phyloP scores from a whole-genome alignment of 2,888 invertebrate genomes.

The Hoplodrina blanda region DNA sequence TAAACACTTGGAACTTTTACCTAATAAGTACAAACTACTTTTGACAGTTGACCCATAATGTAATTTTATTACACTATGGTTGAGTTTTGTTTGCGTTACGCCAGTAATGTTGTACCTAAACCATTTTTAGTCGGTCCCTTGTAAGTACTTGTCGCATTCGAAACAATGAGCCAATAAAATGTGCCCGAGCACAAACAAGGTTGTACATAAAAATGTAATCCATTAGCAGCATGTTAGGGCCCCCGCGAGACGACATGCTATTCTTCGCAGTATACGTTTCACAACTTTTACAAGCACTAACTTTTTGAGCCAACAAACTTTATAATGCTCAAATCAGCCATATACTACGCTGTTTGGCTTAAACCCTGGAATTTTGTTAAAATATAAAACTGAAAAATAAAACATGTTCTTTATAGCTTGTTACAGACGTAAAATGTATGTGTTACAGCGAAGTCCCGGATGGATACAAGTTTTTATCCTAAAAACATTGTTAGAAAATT shows the following conservation, averaged over 20 bases:
- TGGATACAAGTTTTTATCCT: conserved; percentile 35
- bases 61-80: too few species aligned
- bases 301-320: conserved; percentile 38
- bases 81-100: not conserved
- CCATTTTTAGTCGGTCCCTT: not conserved
- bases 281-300: conserved; percentile 29
- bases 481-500: conserved; percentile 13
- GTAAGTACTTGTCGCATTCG: not conserved
- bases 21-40: not conserved
- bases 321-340: conserved; percentile 44
- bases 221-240: conserved; percentile 38
- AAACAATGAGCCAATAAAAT: conserved; percentile 16
- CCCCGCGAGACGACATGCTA: conserved; percentile 5
- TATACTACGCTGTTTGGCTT: conserved; percentile 29
- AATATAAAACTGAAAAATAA: conserved; percentile 50
- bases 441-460: conserved; percentile 31
- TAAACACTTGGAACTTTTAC: conserved; percentile 6
- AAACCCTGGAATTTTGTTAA: conserved; percentile 28
- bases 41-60: not conserved
- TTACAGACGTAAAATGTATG: conserved; percentile 37
- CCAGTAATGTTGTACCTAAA: not conserved
- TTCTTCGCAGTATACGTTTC: conserved; percentile 7
- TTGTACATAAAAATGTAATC: conserved; percentile 47
- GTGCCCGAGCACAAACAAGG: conserved; percentile 5
- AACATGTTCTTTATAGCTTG: conserved; percentile 35